These are phyloP conservation scores for Chloroceryle aenea DNA, from an alignment of 2,113 vertebrate genomes.

Conservation along the genomic window DNA sequence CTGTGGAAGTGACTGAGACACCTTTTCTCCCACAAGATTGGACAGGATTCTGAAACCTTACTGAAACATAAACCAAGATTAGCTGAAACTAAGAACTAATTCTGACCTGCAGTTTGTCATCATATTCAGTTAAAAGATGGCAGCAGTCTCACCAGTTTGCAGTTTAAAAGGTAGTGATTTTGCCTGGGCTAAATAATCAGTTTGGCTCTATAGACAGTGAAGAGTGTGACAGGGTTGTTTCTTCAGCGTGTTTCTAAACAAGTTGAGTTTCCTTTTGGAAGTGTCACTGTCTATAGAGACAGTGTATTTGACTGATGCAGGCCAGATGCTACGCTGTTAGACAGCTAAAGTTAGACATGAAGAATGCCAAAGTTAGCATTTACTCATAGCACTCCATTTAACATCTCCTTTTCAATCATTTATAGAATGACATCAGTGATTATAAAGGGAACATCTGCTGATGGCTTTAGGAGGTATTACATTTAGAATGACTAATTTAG, in stretches of 20 bases:
- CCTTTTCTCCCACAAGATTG: not conserved
- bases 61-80: not conserved
- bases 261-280: not conserved
- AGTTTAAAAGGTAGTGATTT: not conserved
- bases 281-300: not conserved
- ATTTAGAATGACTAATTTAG: constrained; percentile 60
- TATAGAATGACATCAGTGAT: constrained; percentile 11
- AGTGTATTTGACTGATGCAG: not conserved
- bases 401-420: constrained; percentile 5
- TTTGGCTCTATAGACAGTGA: not conserved
- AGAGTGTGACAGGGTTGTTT: not conserved
- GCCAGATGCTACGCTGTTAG: not conserved
- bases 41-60: not conserved
- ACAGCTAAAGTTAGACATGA: constrained; percentile 7
- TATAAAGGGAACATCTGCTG: constrained; percentile 65
- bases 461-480: constrained; percentile 68
- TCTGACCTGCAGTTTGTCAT: not conserved
- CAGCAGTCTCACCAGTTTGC: not conserved
- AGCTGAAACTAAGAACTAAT: not conserved
- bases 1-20: not conserved
- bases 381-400: not conserved
- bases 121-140: not conserved
- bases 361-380: constrained; percentile 9
- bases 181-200: not conserved
- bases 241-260: not conserved